A percentile compares a stretch with the other conserved stretches of the same genome.
These are phyloP conservation scores for Pyrgilauda ruficollis DNA, from an alignment of 2,113 vertebrate species.

Conservation along the genomic window DNA sequence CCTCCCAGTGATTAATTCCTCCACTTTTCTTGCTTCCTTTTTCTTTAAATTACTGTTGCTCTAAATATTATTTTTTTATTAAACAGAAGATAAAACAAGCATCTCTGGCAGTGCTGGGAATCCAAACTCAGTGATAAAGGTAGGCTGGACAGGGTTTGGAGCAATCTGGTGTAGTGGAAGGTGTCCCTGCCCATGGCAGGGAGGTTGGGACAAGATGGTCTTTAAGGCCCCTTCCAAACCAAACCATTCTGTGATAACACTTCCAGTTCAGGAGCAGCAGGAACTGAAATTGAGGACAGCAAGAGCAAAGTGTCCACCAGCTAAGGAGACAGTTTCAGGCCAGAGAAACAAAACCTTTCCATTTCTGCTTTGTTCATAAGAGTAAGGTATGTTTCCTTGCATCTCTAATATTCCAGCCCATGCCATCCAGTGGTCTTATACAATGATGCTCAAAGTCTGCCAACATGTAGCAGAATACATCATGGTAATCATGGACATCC, in stretches of 20 bases:
- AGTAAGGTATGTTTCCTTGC: background rate
- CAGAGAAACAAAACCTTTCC: background rate
- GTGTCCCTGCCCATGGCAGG: background rate
- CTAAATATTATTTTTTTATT: background rate
- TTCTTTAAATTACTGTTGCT: background rate
- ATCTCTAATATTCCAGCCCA: background rate
- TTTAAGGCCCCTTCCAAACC: background rate
- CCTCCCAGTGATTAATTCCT: background rate
- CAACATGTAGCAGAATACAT: background rate
- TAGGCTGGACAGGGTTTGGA: background rate
- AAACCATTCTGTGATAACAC: background rate
- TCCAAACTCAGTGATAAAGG: background rate
- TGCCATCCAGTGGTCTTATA: background rate
- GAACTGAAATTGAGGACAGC: background rate
- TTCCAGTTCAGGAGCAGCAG: background rate
- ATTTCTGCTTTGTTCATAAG: background rate
- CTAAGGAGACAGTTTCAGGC: background rate
- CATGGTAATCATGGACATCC: fast-evolving
- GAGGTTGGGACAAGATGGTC: background rate
- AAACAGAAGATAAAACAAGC: background rate
- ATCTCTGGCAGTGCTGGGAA: background rate
- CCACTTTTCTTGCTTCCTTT: background rate
- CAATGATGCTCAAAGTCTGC: background rate
- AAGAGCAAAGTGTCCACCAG: fast-evolving
- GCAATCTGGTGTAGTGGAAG: background rate